Evolutionary conservation across 2,113 vertebrate species (phyloP).

Genomic region (Gambusia holbrooki): DNA sequence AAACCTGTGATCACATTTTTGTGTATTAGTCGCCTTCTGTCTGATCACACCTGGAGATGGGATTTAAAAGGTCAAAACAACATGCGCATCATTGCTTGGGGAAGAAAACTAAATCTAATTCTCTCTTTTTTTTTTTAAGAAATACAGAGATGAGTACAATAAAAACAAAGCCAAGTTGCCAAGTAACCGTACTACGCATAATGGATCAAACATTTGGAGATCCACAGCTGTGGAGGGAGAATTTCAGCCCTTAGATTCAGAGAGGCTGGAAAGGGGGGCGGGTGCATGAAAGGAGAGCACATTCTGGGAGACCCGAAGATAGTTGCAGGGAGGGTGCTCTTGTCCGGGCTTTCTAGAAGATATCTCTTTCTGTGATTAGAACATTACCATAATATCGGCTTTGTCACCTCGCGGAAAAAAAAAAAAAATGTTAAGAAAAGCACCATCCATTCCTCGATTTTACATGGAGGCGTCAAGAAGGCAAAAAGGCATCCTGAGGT

Average conservation of each 20-base stretch:
- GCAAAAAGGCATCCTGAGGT: slow-evolving; percentile 61
- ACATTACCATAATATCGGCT: slow-evolving; percentile 80
- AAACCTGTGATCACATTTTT: slow-evolving; percentile 66
- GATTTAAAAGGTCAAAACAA: slow-evolving; percentile 75
- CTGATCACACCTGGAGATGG: slow-evolving; percentile 67
- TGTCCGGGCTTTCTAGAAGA: slow-evolving; percentile 66
- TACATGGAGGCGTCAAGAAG: slow-evolving; percentile 56
- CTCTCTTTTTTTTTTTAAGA: slow-evolving; percentile 4
- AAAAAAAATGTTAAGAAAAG: slow-evolving; percentile 73
- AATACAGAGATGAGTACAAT: slow-evolving; percentile 35
- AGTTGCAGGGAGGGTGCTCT: slow-evolving; percentile 35
- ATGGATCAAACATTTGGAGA: slow-evolving; percentile 38
- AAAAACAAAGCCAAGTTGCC: slow-evolving; percentile 44
- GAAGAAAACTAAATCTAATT: not conserved
- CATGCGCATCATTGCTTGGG: slow-evolving; percentile 32
- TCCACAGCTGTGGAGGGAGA: slow-evolving; percentile 26
- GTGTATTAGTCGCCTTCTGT: slow-evolving; percentile 53
- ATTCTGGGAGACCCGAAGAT: slow-evolving; percentile 46
- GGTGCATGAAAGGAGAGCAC: slow-evolving; percentile 13
- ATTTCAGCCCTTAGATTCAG: slow-evolving; percentile 38
- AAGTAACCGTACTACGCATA: slow-evolving; percentile 43
- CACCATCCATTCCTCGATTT: slow-evolving; percentile 64
- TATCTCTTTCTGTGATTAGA: slow-evolving; percentile 77
- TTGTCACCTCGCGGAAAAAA: slow-evolving; percentile 70
- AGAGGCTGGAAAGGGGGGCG: not conserved